Base-by-base conservation (phyloP, 2,113 vertebrate species). In the Lepus europaeus region DNA sequence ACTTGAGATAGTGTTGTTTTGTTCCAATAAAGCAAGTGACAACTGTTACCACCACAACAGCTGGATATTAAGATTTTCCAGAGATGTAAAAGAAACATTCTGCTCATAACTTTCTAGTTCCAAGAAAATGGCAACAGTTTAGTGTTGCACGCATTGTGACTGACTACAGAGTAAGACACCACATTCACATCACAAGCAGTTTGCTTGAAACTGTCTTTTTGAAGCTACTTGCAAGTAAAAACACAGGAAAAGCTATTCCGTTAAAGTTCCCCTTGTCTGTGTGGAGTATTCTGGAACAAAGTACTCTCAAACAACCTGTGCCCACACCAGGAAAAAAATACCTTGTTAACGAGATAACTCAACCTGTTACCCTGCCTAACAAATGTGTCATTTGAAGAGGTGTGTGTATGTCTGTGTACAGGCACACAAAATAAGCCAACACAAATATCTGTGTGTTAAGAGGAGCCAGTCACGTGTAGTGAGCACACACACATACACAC, bases 31-130 rank as follows among this genome's bases (percentile, higher is more conserved):
- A 76, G 33, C 56, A 77, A 85, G 2, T 87, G 84, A 95, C 61
- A 81, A 84, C 70, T 61, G 79, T n/a, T 76, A 73, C 29, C 31
- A 84, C n/a, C 39, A 88, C 39, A 45, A 53, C 64, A 92, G 56
- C 63, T 82, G 81, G 78, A 64, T 61, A 39, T 77, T 63, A 81
- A 25, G 14, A 59, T 61, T 79, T 87, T n/a, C 27, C 36, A 78
- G 33, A 97, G 53, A 89, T 33, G 53, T 49, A 73, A 86, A 93
- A 92, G 64, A 82, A 89, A 93, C 91, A 93, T 63, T 94, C 39
- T 80, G 66, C n/a, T 95, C 72, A 33, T 33, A 76, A 45, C 76
- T 83, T 80, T 91, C 84, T 64, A 69, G 33, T 69, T 97, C 68
- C 61, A 94, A 93, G 53, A 84, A 92, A 89, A 91, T 87, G 25